Percentiles rank a stretch among this genome's conserved stretches.
Conservation (phyloP, 30 jellyfish, hydroid and myxozoan species). For the Catostylus mosaicus region DNA sequence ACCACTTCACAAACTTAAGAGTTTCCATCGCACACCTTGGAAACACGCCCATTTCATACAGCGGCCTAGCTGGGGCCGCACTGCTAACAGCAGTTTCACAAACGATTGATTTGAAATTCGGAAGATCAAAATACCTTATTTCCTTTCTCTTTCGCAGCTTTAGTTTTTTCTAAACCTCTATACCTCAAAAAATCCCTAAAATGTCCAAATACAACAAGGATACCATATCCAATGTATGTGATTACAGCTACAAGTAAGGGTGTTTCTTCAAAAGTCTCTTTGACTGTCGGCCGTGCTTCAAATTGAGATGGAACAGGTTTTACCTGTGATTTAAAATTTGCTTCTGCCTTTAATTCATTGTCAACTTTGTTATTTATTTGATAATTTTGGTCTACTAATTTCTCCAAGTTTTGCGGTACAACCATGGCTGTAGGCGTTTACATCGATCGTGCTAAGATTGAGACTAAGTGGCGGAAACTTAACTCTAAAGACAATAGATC, state of each 20-base stretch:
- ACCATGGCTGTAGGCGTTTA: constrained; percentile 16
- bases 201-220: constrained; percentile 87
- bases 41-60: no score
- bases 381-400: constrained; percentile 4
- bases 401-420: constrained; percentile 17
- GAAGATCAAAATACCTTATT: constrained; percentile 53
- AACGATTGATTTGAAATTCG: background rate
- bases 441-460: no score
- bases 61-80: no score
- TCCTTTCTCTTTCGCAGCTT: constrained; percentile 91
- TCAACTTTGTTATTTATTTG: background rate
- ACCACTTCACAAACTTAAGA: no score
- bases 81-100: background rate
- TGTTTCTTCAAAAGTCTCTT: constrained; percentile 87
- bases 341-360: constrained; percentile 21
- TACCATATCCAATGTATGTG: constrained; percentile 95
- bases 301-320: background rate
- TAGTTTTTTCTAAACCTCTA: constrained; percentile 81
- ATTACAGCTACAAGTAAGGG: constrained; percentile 94
- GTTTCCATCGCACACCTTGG: no score
- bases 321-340: background rate
- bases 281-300: constrained; percentile 19
- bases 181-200: constrained; percentile 83
- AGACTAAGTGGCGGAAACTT: no score
- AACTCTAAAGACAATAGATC: no score